Base-by-base conservation (phyloP, 2,888 invertebrate species). In the Capitulum mitella region DNA sequence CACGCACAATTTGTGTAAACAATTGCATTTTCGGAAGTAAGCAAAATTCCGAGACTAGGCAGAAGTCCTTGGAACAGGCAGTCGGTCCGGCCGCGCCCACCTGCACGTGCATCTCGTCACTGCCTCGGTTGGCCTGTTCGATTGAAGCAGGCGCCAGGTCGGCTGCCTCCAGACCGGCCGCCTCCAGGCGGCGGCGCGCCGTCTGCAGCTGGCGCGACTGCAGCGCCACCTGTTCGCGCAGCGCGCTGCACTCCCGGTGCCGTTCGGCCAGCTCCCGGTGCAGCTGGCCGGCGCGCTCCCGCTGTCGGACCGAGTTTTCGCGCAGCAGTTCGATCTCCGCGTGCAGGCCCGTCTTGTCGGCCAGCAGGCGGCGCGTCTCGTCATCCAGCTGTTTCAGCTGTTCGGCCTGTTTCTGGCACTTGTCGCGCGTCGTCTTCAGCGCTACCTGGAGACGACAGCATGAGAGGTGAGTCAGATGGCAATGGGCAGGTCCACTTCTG, bases 381-480 rank as follows among this genome's bases (percentile, higher is more conserved):
- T 75, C 75, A 26, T 40, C 26, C 29, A 29, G n/a, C 29, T 16
- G 16, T 16, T 29, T n/a, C 43, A 75, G 75, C 75, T 75, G 75
- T 29, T 75, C 75, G 3, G 75, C 29, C 75, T 75, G 75, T 29
- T 75, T 75, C 29, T 46, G 75, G 14, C 75, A 75, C 75, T 29
- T 40, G 43, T 75, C 75, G 46, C 40, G 75, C 8, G 46, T 46
- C 46, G 75, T 29, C 46, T 75, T 75, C 75, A 75, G 75, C 75
- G 75, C 75, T 46, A 75, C 75, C 75, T 75, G 75, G 14, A 46
- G 10, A 46, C 46, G 14, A 46, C 14, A 46, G 8, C 46, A 46
- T 12, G 14, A 12, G 8, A 14, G 10, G 14, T 14, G 6, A 14
- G 14, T 12, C 46, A 46, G 46, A 14, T 6, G 46, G 10, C 46